phyloP scores from a whole-genome alignment of 2,113 vertebrate species.

The Delphinus delphis region DNA sequence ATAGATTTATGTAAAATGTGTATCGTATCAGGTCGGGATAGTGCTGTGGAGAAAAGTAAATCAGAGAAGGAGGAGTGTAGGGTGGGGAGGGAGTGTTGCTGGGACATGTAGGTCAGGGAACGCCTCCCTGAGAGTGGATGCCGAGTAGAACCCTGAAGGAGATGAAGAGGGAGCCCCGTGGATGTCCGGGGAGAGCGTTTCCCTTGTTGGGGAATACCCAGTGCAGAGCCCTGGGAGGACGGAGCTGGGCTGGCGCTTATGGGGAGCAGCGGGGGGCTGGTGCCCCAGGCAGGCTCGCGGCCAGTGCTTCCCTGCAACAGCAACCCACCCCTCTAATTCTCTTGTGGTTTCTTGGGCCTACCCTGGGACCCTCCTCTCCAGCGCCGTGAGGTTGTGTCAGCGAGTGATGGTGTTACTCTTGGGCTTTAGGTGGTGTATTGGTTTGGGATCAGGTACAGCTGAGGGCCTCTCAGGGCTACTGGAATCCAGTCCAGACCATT shows the following conservation, averaged over 20 bases:
- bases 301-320: background rate
- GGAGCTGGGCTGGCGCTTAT: no score
- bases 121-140: background rate
- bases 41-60: background rate
- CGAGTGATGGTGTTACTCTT: background rate
- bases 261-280: background rate
- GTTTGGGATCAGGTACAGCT: background rate
- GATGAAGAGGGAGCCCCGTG: background rate
- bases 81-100: background rate
- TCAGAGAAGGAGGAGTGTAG: background rate
- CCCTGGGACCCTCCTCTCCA: background rate
- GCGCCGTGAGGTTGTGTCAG: background rate
- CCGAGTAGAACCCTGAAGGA: background rate
- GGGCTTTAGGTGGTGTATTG: background rate
- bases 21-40: no score
- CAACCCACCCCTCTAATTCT: background rate
- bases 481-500: background rate
- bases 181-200: background rate
- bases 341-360: background rate
- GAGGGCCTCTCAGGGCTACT: background rate
- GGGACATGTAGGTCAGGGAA: background rate
- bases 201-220: background rate
- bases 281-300: accelerated
- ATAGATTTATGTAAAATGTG: no score
- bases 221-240: background rate